phyloP scores from a whole-genome alignment of 2,113 vertebrate genomes.

The Marmota flaviventris region DNA sequence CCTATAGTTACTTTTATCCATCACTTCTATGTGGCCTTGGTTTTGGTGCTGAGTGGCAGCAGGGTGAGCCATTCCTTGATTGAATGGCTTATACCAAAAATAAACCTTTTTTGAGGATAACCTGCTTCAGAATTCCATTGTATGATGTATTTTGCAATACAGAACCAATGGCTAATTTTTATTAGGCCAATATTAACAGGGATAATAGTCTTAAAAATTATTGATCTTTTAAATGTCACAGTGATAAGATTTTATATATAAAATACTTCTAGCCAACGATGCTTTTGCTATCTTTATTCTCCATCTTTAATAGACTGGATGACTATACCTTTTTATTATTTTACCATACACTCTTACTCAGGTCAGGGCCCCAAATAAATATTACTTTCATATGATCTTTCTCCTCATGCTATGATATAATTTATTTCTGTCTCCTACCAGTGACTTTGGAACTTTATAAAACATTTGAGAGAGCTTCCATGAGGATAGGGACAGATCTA shows the following conservation, averaged over 20 bases:
- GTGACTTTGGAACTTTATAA: conserved; percentile 14
- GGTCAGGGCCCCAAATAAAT: background rate
- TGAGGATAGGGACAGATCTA: background rate
- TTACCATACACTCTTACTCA: background rate
- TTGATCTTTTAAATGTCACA: background rate
- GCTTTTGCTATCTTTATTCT: background rate
- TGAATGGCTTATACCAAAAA: background rate
- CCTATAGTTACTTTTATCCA: background rate
- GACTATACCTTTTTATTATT: background rate
- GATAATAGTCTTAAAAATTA: conserved; percentile 25
- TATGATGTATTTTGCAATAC: background rate
- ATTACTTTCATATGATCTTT: conserved; percentile 37
- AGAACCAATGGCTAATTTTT: background rate
- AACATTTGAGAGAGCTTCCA: conserved; percentile 15
- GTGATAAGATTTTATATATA: background rate
- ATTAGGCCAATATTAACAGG: background rate
- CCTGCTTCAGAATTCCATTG: background rate
- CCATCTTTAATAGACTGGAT: background rate
- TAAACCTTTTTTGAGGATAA: background rate
- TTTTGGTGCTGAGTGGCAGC: background rate
- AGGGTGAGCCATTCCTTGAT: background rate
- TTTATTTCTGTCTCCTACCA: background rate
- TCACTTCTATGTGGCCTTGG: background rate
- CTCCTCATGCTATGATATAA: background rate
- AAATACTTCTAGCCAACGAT: background rate